Evolutionary conservation across 2,888 invertebrate species (phyloP).

Genomic region (Choreutis nemorana): DNA sequence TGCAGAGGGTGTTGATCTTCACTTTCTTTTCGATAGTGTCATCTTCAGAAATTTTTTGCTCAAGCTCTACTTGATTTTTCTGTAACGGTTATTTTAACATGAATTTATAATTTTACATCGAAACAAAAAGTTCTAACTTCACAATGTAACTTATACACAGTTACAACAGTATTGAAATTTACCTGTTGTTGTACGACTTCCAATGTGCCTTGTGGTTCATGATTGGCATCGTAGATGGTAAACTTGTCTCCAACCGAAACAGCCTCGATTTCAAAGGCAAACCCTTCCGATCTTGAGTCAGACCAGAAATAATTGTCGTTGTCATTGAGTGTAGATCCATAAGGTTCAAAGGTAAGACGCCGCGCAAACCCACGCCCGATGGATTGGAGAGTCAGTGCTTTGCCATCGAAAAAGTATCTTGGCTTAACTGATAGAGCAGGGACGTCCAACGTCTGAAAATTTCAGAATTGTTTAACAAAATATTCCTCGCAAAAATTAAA

Average conservation of each 20-base stretch:
- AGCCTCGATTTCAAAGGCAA: slow-evolving; percentile 74
- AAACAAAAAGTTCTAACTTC: slow-evolving; percentile 1
- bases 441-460: slow-evolving; percentile 53
- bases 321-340: slow-evolving; percentile 67
- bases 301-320: slow-evolving; percentile 82
- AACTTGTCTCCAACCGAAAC: slow-evolving; percentile 75
- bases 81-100: slow-evolving; percentile 19
- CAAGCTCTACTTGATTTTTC: slow-evolving; percentile 57
- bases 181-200: slow-evolving; percentile 74
- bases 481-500: no score
- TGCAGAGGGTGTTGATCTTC: slow-evolving; percentile 68
- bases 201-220: slow-evolving; percentile 71
- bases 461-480: no score
- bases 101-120: slow-evolving; percentile 3
- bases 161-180: slow-evolving; percentile 15
- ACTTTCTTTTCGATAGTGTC: slow-evolving; percentile 69
- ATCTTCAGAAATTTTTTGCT: slow-evolving; percentile 47
- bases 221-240: slow-evolving; percentile 73
- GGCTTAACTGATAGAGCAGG: slow-evolving; percentile 52
- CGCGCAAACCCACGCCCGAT: slow-evolving; percentile 80
- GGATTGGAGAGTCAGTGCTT: slow-evolving; percentile 70
- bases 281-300: slow-evolving; percentile 77
- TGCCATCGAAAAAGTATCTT: slow-evolving; percentile 70
- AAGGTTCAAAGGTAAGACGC: slow-evolving; percentile 75
- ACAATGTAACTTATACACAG: neutral